Evolutionary conservation across 30 jellyfish, hydroid and myxozoan species (phyloP).

Genomic region (Phacellophora camtschatica): DNA sequence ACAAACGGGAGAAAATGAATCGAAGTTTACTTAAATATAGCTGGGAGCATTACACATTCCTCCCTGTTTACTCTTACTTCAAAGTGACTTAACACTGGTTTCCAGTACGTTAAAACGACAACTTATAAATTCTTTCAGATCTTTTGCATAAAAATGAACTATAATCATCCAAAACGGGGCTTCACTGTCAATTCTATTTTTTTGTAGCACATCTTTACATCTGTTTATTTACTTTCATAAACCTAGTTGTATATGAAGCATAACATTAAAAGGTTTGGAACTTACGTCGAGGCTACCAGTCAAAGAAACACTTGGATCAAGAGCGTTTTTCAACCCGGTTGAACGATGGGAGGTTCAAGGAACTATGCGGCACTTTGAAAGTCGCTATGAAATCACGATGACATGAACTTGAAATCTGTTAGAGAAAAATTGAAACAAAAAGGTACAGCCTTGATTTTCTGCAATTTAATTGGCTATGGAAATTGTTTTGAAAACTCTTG

Average conservation of each 20-base stretch:
- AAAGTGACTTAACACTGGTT: conserved; percentile 41
- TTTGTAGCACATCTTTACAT: conserved; percentile 2
- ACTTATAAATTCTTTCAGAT: conserved; percentile 24
- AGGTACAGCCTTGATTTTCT: neutral
- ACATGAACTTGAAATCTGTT: too few relatives aligned
- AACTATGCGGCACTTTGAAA: too few relatives aligned
- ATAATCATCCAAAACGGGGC: conserved; percentile 21
- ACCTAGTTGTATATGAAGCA: conserved; percentile 2
- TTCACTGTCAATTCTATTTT: neutral
- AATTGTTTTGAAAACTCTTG: too few relatives aligned
- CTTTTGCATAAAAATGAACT: conserved; percentile 38
- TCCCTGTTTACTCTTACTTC: neutral
- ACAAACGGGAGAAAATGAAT: conserved; percentile 5
- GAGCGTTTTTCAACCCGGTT: neutral
- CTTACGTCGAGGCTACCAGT: neutral
- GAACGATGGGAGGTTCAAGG: too few relatives aligned
- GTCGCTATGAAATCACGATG: too few relatives aligned
- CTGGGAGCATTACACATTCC: conserved; percentile 59
- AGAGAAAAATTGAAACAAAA: too few relatives aligned
- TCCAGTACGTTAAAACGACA: conserved; percentile 58
- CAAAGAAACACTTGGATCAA: neutral
- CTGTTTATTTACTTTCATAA: conserved; percentile 8
- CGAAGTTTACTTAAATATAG: conserved; percentile 60
- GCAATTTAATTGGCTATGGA: neutral
- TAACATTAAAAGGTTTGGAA: neutral